Conservation (phyloP, 2,113 vertebrate species). For the Poecilia latipinna region DNA sequence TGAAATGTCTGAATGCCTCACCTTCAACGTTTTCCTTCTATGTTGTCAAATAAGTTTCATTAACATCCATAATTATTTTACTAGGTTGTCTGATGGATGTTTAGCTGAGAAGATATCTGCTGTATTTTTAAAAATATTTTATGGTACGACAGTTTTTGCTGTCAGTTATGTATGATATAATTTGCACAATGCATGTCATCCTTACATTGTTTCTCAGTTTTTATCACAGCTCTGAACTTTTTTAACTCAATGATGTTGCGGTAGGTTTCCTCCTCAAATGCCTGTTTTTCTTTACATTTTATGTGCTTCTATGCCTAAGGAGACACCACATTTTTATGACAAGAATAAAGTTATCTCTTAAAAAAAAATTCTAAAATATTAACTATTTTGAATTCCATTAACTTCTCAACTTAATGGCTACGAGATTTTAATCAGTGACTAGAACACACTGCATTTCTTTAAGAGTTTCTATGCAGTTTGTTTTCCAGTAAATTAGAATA, state of each 20-base stretch:
- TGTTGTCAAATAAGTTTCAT: slow-evolving; percentile 32
- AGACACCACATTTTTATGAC: slow-evolving; percentile 66
- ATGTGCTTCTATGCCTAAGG: slow-evolving; percentile 60
- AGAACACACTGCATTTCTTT: too few relatives aligned
- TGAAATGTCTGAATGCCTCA: slow-evolving; percentile 59
- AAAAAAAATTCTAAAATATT: slow-evolving; percentile 55
- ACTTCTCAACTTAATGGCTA: background rate
- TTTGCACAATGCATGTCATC: slow-evolving; percentile 44
- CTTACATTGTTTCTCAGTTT: slow-evolving; percentile 36
- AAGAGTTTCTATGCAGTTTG: too few relatives aligned
- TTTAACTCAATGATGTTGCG: slow-evolving; percentile 24
- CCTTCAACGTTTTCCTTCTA: slow-evolving; percentile 41
- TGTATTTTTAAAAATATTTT: slow-evolving; percentile 63
- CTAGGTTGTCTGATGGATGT: slow-evolving; percentile 34
- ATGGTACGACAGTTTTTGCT: slow-evolving; percentile 44
- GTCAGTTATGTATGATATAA: slow-evolving; percentile 22
- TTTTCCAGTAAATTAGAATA: too few relatives aligned
- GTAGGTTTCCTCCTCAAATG: slow-evolving; percentile 38
- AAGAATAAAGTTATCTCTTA: slow-evolving; percentile 54
- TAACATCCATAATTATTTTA: slow-evolving; percentile 17
- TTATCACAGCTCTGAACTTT: slow-evolving; percentile 25
- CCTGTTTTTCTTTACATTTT: slow-evolving; percentile 53
- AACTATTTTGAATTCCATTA: background rate
- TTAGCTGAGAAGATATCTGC: slow-evolving; percentile 47
- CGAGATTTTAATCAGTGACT: background rate